Base-by-base conservation (phyloP, 2,113 vertebrate genomes). In the Myrmophylax atrothorax region DNA sequence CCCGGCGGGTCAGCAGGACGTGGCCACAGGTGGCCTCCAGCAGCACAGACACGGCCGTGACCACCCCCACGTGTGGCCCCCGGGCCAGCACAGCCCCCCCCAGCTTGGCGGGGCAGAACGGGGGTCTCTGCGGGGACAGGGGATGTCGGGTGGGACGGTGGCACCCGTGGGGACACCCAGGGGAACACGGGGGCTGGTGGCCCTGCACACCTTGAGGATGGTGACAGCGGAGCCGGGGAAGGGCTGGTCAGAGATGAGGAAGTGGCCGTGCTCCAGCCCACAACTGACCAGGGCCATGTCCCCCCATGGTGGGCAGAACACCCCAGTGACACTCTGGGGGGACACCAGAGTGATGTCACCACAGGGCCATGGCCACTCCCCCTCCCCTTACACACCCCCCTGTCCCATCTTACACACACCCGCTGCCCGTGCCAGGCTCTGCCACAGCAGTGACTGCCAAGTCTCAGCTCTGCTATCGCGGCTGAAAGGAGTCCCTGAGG, bases 91-190 rank as follows among this genome's bases (percentile, higher is more conserved):
- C 0, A 24, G 10, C 12, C 1, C n/a, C 74, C 5, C 66, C 40
- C n/a, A 70, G 56, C 49, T 87, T 87, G 66, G 85, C 66, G 16
- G 85, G 85, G 29, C 85, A 87, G 40, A 79, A 87, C 1, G 75
- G 66, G 40, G 85, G 75, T 79, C 85, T 87, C 85, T 87, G 75
- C 10, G 40, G 85, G 66, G n/a, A 72, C 85, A 56, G 49, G 47
- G 24, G 6, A 9, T 6, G 3, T 55, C 85, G 55, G 49, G 16
- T 16, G 47, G 0, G 12, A 38, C 14, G 26, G 1, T 3, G 37
- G 33, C 33, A 37, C 46, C 46, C 29, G 31, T 11, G 33, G 33
- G 55, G 55, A 52, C 50, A 17, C 18, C 49, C 23, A 10, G 28
- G 53, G 53, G 29, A 11, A 56, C 59, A 10, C 18, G 5, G 14